These are phyloP conservation scores for Drosophila tanythrix DNA, from an alignment of 2,888 invertebrate genomes.

Conservation along the genomic window DNA sequence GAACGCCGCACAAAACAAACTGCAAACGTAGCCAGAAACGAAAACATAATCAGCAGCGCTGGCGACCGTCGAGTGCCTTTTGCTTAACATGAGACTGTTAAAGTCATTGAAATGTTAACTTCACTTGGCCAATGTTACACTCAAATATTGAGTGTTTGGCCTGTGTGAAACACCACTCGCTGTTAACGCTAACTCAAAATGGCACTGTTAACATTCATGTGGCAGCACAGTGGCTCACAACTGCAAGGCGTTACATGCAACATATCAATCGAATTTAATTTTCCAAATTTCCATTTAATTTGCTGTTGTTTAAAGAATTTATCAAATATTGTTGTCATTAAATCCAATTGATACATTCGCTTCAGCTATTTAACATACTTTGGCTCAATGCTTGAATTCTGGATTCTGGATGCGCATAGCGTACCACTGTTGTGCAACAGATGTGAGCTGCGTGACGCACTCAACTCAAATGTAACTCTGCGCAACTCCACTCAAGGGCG, in stretches of 20 bases:
- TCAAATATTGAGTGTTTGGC: slow-evolving; percentile 8
- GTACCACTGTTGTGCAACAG: slow-evolving; percentile 53
- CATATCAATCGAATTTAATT: neutral
- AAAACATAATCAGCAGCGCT: slow-evolving; percentile 36
- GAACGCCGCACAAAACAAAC: slow-evolving; percentile 69
- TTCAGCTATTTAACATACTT: neutral
- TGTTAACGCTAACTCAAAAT: slow-evolving; percentile 44
- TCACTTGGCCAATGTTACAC: slow-evolving; percentile 20
- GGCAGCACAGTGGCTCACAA: slow-evolving; percentile 28
- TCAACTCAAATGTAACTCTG: slow-evolving; percentile 28
- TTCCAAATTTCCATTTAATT: neutral
- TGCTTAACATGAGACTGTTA: slow-evolving; percentile 46
- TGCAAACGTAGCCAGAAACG: slow-evolving; percentile 41
- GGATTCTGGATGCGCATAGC: neutral
- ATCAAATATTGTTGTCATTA: neutral
- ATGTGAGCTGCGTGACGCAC: slow-evolving; percentile 25
- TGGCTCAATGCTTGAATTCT: neutral
- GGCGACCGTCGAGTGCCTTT: slow-evolving; percentile 45
- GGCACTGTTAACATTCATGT: slow-evolving; percentile 32
- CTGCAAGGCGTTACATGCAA: neutral
- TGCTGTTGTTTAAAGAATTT: neutral
- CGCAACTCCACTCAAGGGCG: slow-evolving; percentile 19
- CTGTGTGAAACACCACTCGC: slow-evolving; percentile 24
- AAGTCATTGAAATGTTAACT: slow-evolving; percentile 31
- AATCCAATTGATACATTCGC: neutral